Conservation (phyloP, 2,888 invertebrate genomes). For the Furcula furcula region DNA sequence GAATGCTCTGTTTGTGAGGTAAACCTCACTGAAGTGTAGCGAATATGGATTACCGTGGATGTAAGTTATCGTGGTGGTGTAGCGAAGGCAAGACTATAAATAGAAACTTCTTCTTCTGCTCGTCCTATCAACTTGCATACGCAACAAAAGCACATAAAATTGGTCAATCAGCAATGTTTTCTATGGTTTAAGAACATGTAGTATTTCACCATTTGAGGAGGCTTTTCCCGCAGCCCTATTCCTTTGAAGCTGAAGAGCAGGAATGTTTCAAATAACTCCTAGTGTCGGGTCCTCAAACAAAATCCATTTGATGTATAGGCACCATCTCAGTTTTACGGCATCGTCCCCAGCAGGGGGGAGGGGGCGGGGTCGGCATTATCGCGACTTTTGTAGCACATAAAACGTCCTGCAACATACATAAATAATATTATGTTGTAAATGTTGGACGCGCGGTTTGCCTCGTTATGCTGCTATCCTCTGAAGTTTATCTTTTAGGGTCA, state of each 20-base stretch:
- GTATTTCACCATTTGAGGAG: no score
- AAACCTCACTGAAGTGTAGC: neutral
- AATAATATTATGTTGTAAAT: constrained; percentile 18
- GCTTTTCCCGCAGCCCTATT: no score
- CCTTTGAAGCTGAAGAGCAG: no score
- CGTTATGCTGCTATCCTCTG: neutral
- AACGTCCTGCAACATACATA: constrained; percentile 23
- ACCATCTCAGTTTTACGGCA: constrained; percentile 1
- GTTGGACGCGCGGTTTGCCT: neutral
- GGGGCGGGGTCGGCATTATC: constrained; percentile 19
- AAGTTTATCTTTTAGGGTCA: neutral
- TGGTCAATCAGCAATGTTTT: no score
- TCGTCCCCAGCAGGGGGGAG: constrained; percentile 6
- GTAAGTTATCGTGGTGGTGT: no score
- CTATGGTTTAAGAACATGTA: no score
- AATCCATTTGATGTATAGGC: no score
- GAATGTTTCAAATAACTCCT: neutral
- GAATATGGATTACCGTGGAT: neutral
- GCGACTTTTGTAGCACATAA: constrained; percentile 27
- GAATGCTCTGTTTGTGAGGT: neutral
- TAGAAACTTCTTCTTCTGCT: no score
- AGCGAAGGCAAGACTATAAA: no score
- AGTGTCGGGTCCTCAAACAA: neutral
- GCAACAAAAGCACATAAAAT: no score
- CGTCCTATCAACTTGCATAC: no score